Evolutionary conservation across 1,140 invertebrate genomes (phyloP).

Genomic region (Eufriesea mexicana): DNA sequence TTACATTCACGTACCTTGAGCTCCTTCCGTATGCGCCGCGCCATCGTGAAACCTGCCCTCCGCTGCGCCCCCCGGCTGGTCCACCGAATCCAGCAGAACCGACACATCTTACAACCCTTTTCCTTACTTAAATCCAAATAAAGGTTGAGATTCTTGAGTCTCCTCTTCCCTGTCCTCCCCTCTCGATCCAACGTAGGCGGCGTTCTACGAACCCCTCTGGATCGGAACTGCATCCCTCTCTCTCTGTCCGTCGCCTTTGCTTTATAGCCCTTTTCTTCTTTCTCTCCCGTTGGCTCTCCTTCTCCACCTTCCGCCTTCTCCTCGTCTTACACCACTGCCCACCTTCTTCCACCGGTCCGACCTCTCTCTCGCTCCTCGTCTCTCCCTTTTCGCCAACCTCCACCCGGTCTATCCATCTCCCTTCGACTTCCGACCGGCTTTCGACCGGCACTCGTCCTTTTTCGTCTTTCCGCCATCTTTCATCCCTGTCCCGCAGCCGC

Average conservation of each 20-base stretch:
- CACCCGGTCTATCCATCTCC: constrained; percentile 55
- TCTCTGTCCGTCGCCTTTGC: constrained; percentile 60
- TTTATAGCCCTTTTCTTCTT: constrained; percentile 55
- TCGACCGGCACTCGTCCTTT: constrained; percentile 31
- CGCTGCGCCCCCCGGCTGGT: constrained; percentile 1
- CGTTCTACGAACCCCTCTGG: constrained; percentile 66
- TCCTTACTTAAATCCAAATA: constrained; percentile 80
- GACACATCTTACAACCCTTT: constrained; percentile 76
- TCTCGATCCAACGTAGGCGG: constrained; percentile 56
- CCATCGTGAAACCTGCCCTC: constrained; percentile 43
- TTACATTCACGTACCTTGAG: constrained; percentile 62
- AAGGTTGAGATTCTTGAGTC: constrained; percentile 78
- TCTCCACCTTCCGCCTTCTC: constrained; percentile 39
- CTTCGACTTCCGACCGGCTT: constrained; percentile 29
- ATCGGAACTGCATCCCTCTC: constrained; percentile 62
- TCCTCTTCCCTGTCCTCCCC: constrained; percentile 38
- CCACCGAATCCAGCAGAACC: constrained; percentile 30
- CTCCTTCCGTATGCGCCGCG: constrained; percentile 59
- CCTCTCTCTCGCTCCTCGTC: constrained; percentile 51
- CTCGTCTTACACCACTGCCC: constrained; percentile 62
- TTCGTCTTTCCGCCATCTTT: constrained; percentile 57
- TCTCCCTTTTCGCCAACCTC: constrained; percentile 56
- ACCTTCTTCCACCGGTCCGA: constrained; percentile 66
- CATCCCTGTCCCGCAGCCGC: constrained; percentile 63
- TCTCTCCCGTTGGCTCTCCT: constrained; percentile 38